Evolutionary conservation across 2,797 vertebrate genomes (phyloP).

Genomic region (Acanthiza pusilla): DNA sequence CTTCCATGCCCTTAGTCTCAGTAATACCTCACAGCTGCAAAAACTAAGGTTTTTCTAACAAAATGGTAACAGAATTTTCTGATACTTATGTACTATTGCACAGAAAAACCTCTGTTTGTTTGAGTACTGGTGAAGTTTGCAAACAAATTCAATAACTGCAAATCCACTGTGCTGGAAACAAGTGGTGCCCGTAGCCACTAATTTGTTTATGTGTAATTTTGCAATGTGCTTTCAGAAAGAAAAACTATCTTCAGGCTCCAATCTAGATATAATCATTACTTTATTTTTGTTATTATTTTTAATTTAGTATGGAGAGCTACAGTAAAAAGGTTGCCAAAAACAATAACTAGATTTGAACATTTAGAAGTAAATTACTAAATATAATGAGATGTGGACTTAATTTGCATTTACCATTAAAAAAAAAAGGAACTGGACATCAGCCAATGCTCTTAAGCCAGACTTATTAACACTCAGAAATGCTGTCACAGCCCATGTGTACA

Average conservation of each 20-base stretch:
- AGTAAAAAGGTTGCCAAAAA: constrained; percentile 33
- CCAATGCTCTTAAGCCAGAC: constrained; percentile 51
- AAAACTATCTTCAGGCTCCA: background rate
- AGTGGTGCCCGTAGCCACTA: background rate
- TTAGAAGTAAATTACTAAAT: constrained; percentile 58
- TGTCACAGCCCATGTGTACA: constrained; percentile 69
- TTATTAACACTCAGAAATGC: constrained; percentile 69
- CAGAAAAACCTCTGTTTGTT: background rate
- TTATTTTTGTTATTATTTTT: constrained; percentile 30
- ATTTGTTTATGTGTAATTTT: background rate
- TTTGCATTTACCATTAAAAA: constrained; percentile 59
- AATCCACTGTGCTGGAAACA: background rate
- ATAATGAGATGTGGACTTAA: constrained; percentile 63
- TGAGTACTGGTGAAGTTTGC: background rate
- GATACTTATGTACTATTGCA: background rate
- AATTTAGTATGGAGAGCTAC: background rate
- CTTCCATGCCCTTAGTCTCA: background rate
- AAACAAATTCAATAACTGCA: background rate
- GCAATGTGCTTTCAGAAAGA: background rate
- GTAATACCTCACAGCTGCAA: background rate
- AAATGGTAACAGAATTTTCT: background rate
- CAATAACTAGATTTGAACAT: constrained; percentile 37
- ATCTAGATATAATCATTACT: background rate
- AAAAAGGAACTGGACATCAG: constrained; percentile 55
- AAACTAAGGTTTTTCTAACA: background rate